Evolutionary conservation across 2,113 vertebrate genomes (phyloP).

Genomic region (Scopus umbretta): DNA sequence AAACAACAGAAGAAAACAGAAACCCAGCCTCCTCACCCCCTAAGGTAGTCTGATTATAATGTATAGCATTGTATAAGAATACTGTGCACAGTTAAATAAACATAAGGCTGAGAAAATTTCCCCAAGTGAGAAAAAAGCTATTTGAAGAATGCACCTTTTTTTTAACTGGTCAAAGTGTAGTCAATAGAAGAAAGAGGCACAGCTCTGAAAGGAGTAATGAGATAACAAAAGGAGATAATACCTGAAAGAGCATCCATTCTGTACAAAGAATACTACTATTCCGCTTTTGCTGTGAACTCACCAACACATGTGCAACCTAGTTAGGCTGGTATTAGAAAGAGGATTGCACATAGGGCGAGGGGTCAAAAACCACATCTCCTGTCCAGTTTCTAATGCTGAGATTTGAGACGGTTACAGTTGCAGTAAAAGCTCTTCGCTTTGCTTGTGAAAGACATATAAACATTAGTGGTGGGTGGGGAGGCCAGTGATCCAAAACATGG

Average conservation of each 20-base stretch:
- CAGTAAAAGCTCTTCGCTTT: fast-evolving
- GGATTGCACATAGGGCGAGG: background rate
- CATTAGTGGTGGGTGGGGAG: background rate
- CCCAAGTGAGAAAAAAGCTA: background rate
- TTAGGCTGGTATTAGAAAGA: background rate
- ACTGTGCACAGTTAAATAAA: background rate
- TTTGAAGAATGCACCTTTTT: background rate
- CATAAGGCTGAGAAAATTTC: background rate
- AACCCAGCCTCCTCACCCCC: fast-evolving
- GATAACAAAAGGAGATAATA: background rate
- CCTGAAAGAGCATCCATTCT: background rate
- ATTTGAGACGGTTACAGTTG: background rate
- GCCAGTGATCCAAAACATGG: background rate
- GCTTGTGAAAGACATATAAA: background rate
- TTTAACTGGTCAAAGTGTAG: background rate
- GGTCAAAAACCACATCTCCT: background rate
- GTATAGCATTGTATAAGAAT: background rate
- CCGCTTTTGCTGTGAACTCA: background rate
- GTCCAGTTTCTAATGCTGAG: background rate
- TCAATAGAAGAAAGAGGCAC: background rate
- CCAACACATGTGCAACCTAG: background rate
- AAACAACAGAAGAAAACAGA: background rate
- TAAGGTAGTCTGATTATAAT: background rate
- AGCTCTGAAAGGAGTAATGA: background rate
- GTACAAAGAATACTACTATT: background rate